Percentiles rank a stretch among this genome's conserved stretches.
These are phyloP conservation scores for Globodera rostochiensis DNA, from an alignment of 1,140 invertebrate genomes.

Conservation along the genomic window DNA sequence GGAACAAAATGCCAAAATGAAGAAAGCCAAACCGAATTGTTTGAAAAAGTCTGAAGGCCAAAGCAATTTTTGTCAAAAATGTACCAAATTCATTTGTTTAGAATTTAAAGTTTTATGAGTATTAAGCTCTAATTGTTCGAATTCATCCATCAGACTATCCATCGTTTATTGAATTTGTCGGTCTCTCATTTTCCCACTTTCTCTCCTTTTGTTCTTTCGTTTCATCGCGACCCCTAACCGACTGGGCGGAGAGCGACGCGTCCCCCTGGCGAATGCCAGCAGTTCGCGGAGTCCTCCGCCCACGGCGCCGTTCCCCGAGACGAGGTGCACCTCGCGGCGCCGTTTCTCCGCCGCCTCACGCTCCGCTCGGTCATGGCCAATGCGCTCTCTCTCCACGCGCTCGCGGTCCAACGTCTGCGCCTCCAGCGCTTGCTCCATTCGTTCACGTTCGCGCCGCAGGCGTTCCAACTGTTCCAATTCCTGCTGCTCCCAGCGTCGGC, in stretches of 20 bases:
- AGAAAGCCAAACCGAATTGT: neutral
- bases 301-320: neutral
- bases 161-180: neutral
- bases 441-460: constrained; percentile 53
- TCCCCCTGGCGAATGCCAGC: neutral
- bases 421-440: constrained; percentile 50
- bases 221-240: neutral
- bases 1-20: neutral
- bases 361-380: constrained; percentile 33
- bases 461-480: constrained; percentile 55
- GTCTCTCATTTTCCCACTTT: neutral
- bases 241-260: neutral
- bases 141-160: neutral
- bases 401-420: constrained; percentile 38
- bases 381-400: constrained; percentile 39
- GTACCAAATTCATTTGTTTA: no score
- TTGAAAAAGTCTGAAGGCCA: neutral
- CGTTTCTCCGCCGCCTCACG: constrained; percentile 44
- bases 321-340: constrained; percentile 38
- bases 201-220: neutral
- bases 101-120: neutral
- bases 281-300: neutral
- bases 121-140: neutral
- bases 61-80: neutral
- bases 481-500: constrained; percentile 52